These are phyloP conservation scores for Macropis europaea DNA, from an alignment of 2,888 invertebrate species.

Conservation along the genomic window DNA sequence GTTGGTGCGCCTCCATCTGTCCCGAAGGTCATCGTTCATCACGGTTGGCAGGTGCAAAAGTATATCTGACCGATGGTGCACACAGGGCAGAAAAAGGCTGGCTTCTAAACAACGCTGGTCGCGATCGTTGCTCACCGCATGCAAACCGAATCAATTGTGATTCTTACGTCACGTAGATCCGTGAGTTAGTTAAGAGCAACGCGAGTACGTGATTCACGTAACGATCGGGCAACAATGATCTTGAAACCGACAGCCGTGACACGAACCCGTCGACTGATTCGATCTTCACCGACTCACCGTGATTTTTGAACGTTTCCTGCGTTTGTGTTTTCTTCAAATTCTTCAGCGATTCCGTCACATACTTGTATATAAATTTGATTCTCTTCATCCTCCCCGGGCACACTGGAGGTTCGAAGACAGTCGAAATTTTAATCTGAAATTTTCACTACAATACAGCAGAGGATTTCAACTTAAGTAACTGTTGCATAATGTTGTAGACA, in stretches of 20 bases:
- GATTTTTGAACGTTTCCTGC: not conserved
- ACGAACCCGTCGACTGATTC: not conserved
- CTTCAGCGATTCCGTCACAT: too few species aligned
- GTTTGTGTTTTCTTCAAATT: not conserved
- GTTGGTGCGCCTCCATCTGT: constrained; percentile 18
- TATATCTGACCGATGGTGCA: not conserved
- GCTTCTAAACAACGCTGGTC: not conserved
- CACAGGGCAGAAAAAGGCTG: not conserved
- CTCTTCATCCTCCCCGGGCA: too few species aligned
- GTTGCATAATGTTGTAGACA: too few species aligned
- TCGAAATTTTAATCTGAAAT: too few species aligned
- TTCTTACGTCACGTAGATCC: constrained; percentile 44
- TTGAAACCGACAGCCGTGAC: constrained; percentile 8
- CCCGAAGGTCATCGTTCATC: constrained; percentile 38
- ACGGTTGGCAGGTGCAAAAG: constrained; percentile 29
- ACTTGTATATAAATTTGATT: too few species aligned
- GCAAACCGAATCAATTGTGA: constrained; percentile 33
- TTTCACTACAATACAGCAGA: too few species aligned
- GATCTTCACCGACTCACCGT: not conserved
- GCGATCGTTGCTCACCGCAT: constrained; percentile 18
- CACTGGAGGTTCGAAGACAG: too few species aligned
- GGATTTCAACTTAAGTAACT: too few species aligned
- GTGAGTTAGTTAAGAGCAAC: constrained; percentile 29
- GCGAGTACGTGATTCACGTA: constrained; percentile 39
- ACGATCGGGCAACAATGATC: constrained; percentile 35